These are phyloP conservation scores for Volucella zonaria DNA, from an alignment of 2,888 invertebrate genomes.

Conservation along the genomic window DNA sequence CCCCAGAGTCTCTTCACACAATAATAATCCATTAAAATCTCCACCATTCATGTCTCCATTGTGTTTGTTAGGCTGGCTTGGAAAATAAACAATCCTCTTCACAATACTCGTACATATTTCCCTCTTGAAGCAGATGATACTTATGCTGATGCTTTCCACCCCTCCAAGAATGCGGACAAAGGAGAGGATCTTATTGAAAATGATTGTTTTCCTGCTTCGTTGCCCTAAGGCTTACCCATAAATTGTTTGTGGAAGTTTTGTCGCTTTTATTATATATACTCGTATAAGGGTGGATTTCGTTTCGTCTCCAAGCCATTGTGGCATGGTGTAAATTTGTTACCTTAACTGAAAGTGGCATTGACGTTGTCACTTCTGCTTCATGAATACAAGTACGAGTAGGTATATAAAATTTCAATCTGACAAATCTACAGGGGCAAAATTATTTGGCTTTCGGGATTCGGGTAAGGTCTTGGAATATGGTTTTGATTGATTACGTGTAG, in stretches of 20 bases:
- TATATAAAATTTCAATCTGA: conserved; percentile 32
- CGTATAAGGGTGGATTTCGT: neutral
- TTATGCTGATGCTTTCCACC: neutral
- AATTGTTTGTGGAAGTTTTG: conserved; percentile 32
- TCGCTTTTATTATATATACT: neutral
- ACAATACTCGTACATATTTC: conserved; percentile 52
- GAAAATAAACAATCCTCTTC: conserved; percentile 54
- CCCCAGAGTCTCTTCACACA: conserved; percentile 56
- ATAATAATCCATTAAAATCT: conserved; percentile 69
- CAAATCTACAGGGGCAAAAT: conserved; percentile 14
- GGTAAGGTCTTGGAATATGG: conserved; percentile 4
- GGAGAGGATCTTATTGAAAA: conserved; percentile 38
- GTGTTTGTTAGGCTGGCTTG: conserved; percentile 24
- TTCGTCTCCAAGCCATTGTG: conserved; percentile 3
- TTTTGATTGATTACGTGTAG: conserved; percentile 27
- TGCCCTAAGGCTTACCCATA: conserved; percentile 9
- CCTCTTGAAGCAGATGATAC: conserved; percentile 38
- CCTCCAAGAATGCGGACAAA: neutral
- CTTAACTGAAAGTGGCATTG: conserved; percentile 39
- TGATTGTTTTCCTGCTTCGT: conserved; percentile 36
- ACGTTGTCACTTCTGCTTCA: conserved; percentile 61
- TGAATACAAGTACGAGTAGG: conserved; percentile 24
- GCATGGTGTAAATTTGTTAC: conserved; percentile 51
- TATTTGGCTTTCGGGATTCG: conserved; percentile 14
- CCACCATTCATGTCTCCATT: conserved; percentile 31